Conservation (phyloP, 2,888 invertebrate species). For the Cryptus armator region DNA sequence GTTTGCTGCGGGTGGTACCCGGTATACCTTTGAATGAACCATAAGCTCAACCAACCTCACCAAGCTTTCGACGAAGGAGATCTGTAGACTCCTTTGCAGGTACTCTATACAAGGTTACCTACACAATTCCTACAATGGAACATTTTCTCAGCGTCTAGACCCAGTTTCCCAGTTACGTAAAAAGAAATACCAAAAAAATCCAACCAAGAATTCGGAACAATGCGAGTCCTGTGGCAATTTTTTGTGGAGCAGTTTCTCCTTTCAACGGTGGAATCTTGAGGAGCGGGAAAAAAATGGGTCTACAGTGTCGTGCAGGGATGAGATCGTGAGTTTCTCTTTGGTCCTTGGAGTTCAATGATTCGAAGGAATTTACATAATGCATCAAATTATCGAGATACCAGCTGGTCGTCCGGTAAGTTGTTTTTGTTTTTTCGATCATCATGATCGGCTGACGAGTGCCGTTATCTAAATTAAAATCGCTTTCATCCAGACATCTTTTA, state of each 20-base stretch:
- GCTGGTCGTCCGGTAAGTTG: constrained; percentile 13
- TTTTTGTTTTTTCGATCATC: background rate
- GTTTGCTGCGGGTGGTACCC: constrained; percentile 10
- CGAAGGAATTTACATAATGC: constrained; percentile 60
- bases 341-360: background rate
- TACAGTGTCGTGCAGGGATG: too few species aligned
- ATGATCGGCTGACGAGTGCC: background rate
- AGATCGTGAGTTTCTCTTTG: too few species aligned
- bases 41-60: background rate
- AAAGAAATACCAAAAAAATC: constrained; percentile 16
- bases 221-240: constrained; percentile 7
- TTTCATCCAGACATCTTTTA: background rate
- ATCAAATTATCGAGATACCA: constrained; percentile 53
- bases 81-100: constrained; percentile 28
- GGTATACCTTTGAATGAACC: constrained; percentile 26
- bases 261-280: constrained; percentile 12
- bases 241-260: constrained; percentile 45
- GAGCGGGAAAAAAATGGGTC: too few species aligned
- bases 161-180: constrained; percentile 43
- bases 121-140: constrained; percentile 12
- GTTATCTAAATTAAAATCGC: constrained; percentile 33
- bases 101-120: constrained; percentile 15
- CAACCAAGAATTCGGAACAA: background rate
- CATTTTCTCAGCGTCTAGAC: constrained; percentile 39
- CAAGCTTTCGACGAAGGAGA: constrained; percentile 18